A percentile compares a stretch with the other conserved stretches of the same genome.
These are phyloP conservation scores for Galaxea fascicularis DNA, from an alignment of 92 coral and sea anemone species.

Conservation along the genomic window DNA sequence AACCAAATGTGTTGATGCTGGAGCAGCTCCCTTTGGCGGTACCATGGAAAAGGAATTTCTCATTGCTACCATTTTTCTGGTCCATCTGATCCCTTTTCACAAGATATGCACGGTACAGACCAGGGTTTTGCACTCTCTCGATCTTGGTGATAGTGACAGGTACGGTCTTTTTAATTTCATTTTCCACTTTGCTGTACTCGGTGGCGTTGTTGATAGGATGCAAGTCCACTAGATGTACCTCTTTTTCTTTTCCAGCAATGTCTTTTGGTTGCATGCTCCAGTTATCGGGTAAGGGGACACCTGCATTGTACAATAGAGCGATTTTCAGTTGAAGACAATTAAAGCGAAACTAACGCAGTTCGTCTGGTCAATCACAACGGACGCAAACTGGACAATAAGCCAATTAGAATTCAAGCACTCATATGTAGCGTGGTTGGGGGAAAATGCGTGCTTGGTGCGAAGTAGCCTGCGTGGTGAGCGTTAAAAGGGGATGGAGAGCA, in stretches of 20 bases:
- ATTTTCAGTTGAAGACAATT: background rate
- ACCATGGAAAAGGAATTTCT: conserved; percentile 77
- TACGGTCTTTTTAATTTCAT: conserved; percentile 42
- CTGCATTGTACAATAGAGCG: background rate
- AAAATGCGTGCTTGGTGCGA: no score
- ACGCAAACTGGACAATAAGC: no score
- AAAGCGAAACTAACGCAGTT: background rate
- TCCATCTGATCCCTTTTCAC: conserved; percentile 74
- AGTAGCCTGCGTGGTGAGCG: no score
- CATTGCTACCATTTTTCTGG: conserved; percentile 72
- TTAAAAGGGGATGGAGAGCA: no score
- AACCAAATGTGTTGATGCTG: conserved; percentile 64
- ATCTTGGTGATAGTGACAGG: conserved; percentile 54
- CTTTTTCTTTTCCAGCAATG: conserved; percentile 58
- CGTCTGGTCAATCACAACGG: no score
- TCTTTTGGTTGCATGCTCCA: conserved; percentile 80
- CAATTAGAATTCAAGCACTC: no score
- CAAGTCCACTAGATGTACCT: conserved; percentile 67
- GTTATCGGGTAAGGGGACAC: conserved; percentile 63
- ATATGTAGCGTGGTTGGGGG: no score
- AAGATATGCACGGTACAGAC: conserved; percentile 49
- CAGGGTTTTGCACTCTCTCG: conserved; percentile 80
- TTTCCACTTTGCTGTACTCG: conserved; percentile 65
- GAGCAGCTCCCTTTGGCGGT: conserved; percentile 53
- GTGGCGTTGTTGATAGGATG: conserved; percentile 42